Conservation (phyloP, 2,888 invertebrate species). For the Calephelis perditalis region DNA sequence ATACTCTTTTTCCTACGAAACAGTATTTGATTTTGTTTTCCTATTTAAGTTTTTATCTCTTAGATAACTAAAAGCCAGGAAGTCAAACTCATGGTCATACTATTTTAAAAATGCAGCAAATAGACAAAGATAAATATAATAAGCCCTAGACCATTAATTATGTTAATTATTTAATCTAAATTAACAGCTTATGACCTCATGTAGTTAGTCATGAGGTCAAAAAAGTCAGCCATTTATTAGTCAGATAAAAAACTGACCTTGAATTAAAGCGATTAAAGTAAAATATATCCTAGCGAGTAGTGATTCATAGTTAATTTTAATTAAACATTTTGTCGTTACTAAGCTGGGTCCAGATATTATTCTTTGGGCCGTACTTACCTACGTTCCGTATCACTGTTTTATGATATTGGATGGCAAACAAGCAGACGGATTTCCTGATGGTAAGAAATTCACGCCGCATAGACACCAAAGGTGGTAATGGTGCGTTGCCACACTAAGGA, state of each 20-base stretch:
- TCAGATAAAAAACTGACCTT: constrained; percentile 21
- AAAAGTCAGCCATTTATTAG: constrained; percentile 7
- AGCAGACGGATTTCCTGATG: too few species aligned
- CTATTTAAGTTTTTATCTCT: too few species aligned
- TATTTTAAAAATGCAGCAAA: neutral
- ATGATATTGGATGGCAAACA: too few species aligned
- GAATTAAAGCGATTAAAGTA: constrained; percentile 15
- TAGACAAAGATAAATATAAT: neutral
- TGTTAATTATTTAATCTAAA: constrained; percentile 3
- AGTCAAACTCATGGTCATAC: neutral
- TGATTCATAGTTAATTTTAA: too few species aligned
- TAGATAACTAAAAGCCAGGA: neutral
- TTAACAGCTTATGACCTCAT: constrained; percentile 6
- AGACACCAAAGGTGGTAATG: too few species aligned
- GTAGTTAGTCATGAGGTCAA: constrained; percentile 7
- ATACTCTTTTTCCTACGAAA: neutral
- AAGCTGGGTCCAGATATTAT: too few species aligned
- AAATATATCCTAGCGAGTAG: neutral
- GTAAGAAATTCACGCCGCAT: too few species aligned
- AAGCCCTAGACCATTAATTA: constrained; percentile 13
- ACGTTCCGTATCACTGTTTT: too few species aligned
- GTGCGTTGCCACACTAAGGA: too few species aligned
- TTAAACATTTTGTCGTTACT: too few species aligned
- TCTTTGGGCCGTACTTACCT: too few species aligned
- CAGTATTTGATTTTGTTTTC: neutral